Conservation (phyloP, 2,888 invertebrate genomes). For the Diarsia brunnea region DNA sequence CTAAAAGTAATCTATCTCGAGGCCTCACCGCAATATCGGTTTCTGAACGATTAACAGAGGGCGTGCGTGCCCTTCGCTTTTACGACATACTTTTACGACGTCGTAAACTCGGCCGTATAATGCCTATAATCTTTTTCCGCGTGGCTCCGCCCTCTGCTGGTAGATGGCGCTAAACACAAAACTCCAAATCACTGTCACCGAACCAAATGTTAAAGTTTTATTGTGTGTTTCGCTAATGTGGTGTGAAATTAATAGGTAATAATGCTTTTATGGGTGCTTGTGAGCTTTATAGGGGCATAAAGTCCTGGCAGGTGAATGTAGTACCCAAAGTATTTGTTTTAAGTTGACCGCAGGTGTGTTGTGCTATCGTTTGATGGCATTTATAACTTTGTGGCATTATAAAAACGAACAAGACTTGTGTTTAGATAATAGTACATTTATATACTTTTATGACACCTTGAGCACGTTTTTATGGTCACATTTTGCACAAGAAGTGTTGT, state of each 20-base stretch:
- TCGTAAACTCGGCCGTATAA: conserved; percentile 89
- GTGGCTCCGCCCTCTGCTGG: conserved; percentile 75
- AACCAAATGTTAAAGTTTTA: conserved; percentile 89
- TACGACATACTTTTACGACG: conserved; percentile 90
- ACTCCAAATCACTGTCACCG: conserved; percentile 87
- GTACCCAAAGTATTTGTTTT: conserved; percentile 84
- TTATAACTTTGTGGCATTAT: conserved; percentile 76
- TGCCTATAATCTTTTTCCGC: conserved; percentile 89
- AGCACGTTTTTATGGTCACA: conserved; percentile 58
- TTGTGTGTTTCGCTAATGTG: conserved; percentile 90
- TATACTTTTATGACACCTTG: conserved; percentile 60
- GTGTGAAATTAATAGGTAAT: conserved; percentile 91
- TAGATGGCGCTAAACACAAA: conserved; percentile 88
- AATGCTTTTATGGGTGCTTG: conserved; percentile 90
- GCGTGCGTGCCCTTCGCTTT: conserved; percentile 90
- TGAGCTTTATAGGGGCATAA: conserved; percentile 88
- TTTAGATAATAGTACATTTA: conserved; percentile 63
- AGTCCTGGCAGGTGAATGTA: conserved; percentile 84
- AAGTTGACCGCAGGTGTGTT: conserved; percentile 83
- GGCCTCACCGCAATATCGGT: conserved; percentile 90
- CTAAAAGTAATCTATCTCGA: conserved; percentile 89
- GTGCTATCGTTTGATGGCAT: conserved; percentile 74
- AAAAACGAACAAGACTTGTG: conserved; percentile 67
- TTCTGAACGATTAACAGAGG: conserved; percentile 91
- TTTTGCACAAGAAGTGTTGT: conserved; percentile 54